Evolutionary conservation across 2,888 invertebrate genomes (phyloP).

Genomic region (Megastigmus dorsalis): DNA sequence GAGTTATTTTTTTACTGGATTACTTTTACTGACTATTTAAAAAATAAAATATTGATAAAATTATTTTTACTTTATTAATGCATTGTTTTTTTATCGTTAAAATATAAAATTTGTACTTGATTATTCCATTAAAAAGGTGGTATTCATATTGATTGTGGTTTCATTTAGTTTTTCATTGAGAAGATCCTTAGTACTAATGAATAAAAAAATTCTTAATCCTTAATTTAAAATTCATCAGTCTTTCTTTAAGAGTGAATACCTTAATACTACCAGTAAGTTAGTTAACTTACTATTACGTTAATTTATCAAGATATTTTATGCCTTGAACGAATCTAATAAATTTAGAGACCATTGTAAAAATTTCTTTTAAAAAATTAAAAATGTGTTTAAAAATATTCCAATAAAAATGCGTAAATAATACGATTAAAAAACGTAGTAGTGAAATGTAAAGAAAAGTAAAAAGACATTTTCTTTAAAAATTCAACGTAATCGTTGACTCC

Average conservation of each 20-base stretch:
- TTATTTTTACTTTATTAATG: slow-evolving; percentile 28
- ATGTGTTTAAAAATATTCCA: neutral
- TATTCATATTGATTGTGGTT: neutral
- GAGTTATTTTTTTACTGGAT: slow-evolving; percentile 5
- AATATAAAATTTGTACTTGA: slow-evolving; percentile 18
- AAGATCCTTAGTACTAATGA: slow-evolving; percentile 28
- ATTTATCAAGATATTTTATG: slow-evolving; percentile 21
- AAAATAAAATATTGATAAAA: neutral
- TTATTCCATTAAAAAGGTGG: slow-evolving; percentile 5
- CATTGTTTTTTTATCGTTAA: slow-evolving; percentile 10
- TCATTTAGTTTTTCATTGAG: neutral
- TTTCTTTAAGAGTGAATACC: slow-evolving; percentile 32
- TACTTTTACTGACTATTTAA: slow-evolving; percentile 4
- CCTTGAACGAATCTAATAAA: neutral
- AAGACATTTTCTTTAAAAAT: slow-evolving; percentile 18
- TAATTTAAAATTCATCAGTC: slow-evolving; percentile 50
- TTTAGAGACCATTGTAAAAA: slow-evolving; percentile 13
- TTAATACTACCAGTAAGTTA: slow-evolving; percentile 29
- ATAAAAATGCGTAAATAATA: neutral
- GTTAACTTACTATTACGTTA: slow-evolving; percentile 14
- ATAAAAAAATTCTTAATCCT: slow-evolving; percentile 23
- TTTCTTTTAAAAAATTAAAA: neutral
- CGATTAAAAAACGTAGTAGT: slow-evolving; percentile 29
- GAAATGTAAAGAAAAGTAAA: slow-evolving; percentile 51
- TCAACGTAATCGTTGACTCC: slow-evolving; percentile 19